Evolutionary conservation across 2,888 invertebrate species (phyloP), one percentile per base, ranked within the genome.

Genomic region (Gastracanthus pulcherrimus): DNA sequence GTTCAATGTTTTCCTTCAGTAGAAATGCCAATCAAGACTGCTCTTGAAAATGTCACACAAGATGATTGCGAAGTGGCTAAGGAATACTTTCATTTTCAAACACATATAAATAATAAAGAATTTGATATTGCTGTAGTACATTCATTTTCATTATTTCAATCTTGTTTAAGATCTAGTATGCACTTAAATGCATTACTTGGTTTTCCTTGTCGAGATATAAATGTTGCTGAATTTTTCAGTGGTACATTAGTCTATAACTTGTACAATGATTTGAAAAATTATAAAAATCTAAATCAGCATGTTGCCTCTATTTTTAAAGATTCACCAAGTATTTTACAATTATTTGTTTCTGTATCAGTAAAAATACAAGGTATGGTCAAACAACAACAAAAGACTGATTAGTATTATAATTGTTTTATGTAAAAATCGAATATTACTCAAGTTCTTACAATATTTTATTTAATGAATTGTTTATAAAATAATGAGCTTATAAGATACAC

Each of bases 181-280:
- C 91, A 93, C 85, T 90, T 97, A 9, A 97, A 96, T 91, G 92
- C 92, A 0, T 87, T 97, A 48, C 93, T 96, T 71, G 92, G 93
- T 77, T 92, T 91, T 79, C 95, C 95, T 0, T 94, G 94, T 87
- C 88, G 92, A 48, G 90, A 92, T 84, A 93, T 94, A 45, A 91
- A 92, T 45, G 93, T 95, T 87, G 93, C 93, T 16, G 94, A 94
- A 86, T 92, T 94, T 82, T 96, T 93, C 85, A 95, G 96, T 90
- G 96, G 97, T 0, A 95, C 96, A 0, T 95, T 96, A 90, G 89
- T 95, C 0, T 89, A 96, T 87, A 96, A 96, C 92, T 91, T 95
- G 34, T 94, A 94, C 77, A 90, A 92, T 34, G 94, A 94, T 90
- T 92, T 96, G 95, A 31, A 82, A 88, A 0, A 92, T 94, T 86